Evolutionary conservation across 2,888 invertebrate genomes (phyloP).

Genomic region (Magallana nippona): DNA sequence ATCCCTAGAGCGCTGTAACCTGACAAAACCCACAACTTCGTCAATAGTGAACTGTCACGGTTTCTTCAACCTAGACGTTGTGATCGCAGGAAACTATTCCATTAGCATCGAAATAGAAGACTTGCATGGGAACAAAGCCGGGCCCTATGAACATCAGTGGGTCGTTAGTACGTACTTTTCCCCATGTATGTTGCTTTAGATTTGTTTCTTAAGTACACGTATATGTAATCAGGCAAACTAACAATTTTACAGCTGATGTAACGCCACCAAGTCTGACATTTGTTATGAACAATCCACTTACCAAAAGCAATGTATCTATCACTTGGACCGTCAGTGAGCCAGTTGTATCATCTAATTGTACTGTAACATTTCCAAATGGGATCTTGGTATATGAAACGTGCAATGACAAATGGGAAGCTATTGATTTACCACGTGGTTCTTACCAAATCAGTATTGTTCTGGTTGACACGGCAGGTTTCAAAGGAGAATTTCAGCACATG

Average conservation of each 20-base stretch:
- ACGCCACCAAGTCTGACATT: background rate
- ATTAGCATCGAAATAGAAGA: constrained; percentile 5
- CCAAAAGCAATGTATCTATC: background rate
- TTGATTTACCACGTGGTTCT: background rate
- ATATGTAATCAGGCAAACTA: background rate
- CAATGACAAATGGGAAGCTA: background rate
- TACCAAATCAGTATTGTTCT: constrained; percentile 7
- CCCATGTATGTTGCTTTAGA: too few species aligned
- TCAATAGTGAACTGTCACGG: background rate
- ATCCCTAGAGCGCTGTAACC: background rate
- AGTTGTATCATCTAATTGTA: background rate
- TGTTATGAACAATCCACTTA: background rate
- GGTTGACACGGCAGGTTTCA: background rate
- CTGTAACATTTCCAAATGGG: background rate
- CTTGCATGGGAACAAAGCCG: background rate
- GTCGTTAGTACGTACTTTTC: background rate
- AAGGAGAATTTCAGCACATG: background rate
- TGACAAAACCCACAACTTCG: background rate
- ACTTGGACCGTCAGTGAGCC: background rate
- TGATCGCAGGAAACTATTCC: background rate
- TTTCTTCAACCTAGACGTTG: background rate
- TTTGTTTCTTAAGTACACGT: too few species aligned
- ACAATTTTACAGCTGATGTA: constrained; percentile 9
- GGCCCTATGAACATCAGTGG: background rate
- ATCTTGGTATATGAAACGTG: background rate